phyloP scores from a whole-genome alignment of 2,113 vertebrate genomes.

The Spermophilus dauricus region DNA sequence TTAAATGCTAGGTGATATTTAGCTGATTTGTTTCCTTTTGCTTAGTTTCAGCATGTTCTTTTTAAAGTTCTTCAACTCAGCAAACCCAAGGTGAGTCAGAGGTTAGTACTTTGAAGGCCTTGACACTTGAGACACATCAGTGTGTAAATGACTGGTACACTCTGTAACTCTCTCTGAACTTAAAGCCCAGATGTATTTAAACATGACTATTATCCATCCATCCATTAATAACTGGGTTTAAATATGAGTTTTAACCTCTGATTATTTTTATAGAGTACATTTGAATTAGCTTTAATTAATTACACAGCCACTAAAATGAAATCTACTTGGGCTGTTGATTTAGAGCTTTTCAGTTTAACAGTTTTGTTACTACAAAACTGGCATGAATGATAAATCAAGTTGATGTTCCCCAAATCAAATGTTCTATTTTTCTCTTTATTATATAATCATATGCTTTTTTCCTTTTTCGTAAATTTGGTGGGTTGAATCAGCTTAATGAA shows the following conservation, averaged over 20 bases:
- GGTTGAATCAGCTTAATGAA: not conserved
- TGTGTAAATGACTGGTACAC: not conserved
- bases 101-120: not conserved
- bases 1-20: not conserved
- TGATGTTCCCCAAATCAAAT: not conserved
- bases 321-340: not conserved
- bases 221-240: not conserved
- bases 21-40: not conserved
- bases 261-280: slow-evolving; percentile 23
- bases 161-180: not conserved
- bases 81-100: slow-evolving; percentile 31
- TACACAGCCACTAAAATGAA: not conserved
- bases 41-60: not conserved
- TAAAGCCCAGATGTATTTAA: not conserved
- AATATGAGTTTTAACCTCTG: slow-evolving; percentile 38
- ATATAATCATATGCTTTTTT: not conserved
- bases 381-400: slow-evolving; percentile 34
- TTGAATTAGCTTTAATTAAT: slow-evolving; percentile 49
- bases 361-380: slow-evolving; percentile 22
- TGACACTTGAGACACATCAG: not conserved
- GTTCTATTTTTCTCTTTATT: not conserved
- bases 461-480: not conserved
- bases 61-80: not conserved
- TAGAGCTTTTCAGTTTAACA: not conserved
- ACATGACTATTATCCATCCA: not conserved